Conservation (phyloP, 1,140 invertebrate genomes). For the Colletes latitarsis region DNA sequence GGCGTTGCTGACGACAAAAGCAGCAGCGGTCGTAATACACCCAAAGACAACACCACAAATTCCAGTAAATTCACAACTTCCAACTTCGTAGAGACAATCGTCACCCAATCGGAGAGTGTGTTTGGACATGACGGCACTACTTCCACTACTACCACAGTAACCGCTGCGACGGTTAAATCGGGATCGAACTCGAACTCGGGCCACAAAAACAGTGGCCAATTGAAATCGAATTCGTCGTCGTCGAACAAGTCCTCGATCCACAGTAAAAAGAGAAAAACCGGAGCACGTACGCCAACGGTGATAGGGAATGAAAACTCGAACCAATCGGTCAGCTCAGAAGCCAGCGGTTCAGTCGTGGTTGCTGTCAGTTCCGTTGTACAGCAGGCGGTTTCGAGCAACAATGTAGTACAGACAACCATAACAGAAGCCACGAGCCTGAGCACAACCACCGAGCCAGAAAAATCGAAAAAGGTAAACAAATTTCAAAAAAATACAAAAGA, state of each 20-base stretch:
- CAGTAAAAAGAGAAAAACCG: slow-evolving; percentile 76
- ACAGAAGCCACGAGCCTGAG: slow-evolving; percentile 74
- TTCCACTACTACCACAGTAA: slow-evolving; percentile 26
- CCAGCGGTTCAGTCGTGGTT: slow-evolving; percentile 71
- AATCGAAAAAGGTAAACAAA: slow-evolving; percentile 69
- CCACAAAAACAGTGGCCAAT: slow-evolving; percentile 65
- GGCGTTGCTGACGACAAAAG: slow-evolving; percentile 74
- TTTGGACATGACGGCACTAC: slow-evolving; percentile 73
- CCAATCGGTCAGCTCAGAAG: slow-evolving; percentile 75
- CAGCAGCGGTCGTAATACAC: slow-evolving; percentile 77
- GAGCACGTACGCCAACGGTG: slow-evolving; percentile 75
- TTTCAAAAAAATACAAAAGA: background rate
- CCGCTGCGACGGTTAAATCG: slow-evolving; percentile 41
- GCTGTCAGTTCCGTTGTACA: slow-evolving; percentile 61
- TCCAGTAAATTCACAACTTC: slow-evolving; percentile 82
- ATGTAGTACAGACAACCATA: slow-evolving; percentile 68
- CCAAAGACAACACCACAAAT: slow-evolving; percentile 73
- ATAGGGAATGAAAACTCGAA: slow-evolving; percentile 77
- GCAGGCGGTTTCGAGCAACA: slow-evolving; percentile 57
- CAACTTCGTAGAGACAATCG: slow-evolving; percentile 81
- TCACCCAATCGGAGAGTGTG: slow-evolving; percentile 78
- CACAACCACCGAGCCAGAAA: slow-evolving; percentile 70
- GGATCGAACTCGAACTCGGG: slow-evolving; percentile 54
- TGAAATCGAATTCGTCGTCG: slow-evolving; percentile 65
- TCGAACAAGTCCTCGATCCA: slow-evolving; percentile 70